Percentiles rank a stretch among this genome's conserved stretches.
Evolutionary conservation across 1,140 invertebrate species (phyloP).

Genomic region (Charaxes varanes): DNA sequence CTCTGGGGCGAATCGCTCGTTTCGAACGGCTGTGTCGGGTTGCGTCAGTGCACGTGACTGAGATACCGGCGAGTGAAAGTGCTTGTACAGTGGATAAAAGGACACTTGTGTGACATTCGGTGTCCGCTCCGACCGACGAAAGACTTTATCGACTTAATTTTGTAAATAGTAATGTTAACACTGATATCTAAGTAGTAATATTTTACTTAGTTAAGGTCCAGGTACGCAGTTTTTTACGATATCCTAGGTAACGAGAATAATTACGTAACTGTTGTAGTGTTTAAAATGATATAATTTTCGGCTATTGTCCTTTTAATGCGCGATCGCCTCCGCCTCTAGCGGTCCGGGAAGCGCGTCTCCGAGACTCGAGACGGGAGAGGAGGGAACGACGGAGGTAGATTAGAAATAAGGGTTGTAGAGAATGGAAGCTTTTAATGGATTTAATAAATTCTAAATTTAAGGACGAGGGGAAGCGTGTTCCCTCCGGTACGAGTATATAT

Average conservation of each 20-base stretch:
- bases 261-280: slow-evolving; percentile 67
- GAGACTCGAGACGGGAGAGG: too few relatives aligned
- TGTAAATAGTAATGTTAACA: slow-evolving; percentile 64
- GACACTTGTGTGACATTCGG: too few relatives aligned
- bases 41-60: slow-evolving; percentile 2
- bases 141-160: slow-evolving; percentile 65
- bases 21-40: too few relatives aligned
- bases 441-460: slow-evolving; percentile 47
- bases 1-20: too few relatives aligned
- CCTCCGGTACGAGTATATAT: slow-evolving; percentile 42
- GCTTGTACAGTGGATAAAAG: slow-evolving; percentile 18
- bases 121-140: slow-evolving; percentile 59
- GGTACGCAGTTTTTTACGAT: slow-evolving; percentile 71
- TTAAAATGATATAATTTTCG: slow-evolving; percentile 37
- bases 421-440: slow-evolving; percentile 48
- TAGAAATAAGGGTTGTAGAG: slow-evolving; percentile 40
- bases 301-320: slow-evolving; percentile 31
- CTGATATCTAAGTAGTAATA: slow-evolving; percentile 35
- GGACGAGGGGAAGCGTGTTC: slow-evolving; percentile 34
- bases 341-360: too few relatives aligned
- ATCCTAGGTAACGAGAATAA: slow-evolving; percentile 62
- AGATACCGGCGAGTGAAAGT: slow-evolving; percentile 6
- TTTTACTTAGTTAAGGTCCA: slow-evolving; percentile 52
- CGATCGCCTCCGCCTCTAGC: slow-evolving; percentile 28
- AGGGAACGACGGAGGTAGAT: slow-evolving; percentile 44